Base-by-base conservation (phyloP, 2,113 vertebrate genomes). In the Nyctereutes procyonoides region DNA sequence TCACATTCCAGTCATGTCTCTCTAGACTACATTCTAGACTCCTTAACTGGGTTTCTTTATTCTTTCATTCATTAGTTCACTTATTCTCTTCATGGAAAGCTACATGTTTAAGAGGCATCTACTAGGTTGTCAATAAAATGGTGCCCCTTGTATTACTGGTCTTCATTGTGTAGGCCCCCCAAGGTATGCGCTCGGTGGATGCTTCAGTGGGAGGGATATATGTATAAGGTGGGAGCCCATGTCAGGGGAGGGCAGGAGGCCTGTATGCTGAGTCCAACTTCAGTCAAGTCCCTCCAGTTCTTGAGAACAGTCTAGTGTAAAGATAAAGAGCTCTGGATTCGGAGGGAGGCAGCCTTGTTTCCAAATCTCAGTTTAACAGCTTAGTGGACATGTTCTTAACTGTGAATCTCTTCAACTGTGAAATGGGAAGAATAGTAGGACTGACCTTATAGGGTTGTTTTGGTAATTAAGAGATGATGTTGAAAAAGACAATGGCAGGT, bases 21-120 rank as follows among this genome's bases (percentile, higher is more conserved):
- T 82, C 62, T 63, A 80, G 90, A 30, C 38, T 53, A 20, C 35
- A 92, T 86, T 43, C 35, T 71, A 69, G 74, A 48, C 32, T 90
- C 73, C 63, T 96, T 95, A 92, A 95, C 55, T 95, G 60, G 86
- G 84, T 97, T 91, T 93, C 86, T 95, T 90, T 80, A 88, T 92
- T 65, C 53, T n/a, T 95, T 96, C 76, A 69, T 95, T 96, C 87
- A 73, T 87, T 84, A 97, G 48, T 96, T 96, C 22, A 53, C 14
- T 83, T 87, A 69, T 92, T 92, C 80, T 90, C 43, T 89, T 63
- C 32, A 43, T 60, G 55, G 63, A 92, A 77, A 32, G 16, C 56
- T 69, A 8, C 55, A 6, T 88, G 19, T 79, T 67, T 56, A 69
- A 84, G 73, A 81, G 69, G 51, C 19, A 69, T 32, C 73, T 74